Conservation (phyloP, 2,888 invertebrate species). For the Synergus gifuensis region DNA sequence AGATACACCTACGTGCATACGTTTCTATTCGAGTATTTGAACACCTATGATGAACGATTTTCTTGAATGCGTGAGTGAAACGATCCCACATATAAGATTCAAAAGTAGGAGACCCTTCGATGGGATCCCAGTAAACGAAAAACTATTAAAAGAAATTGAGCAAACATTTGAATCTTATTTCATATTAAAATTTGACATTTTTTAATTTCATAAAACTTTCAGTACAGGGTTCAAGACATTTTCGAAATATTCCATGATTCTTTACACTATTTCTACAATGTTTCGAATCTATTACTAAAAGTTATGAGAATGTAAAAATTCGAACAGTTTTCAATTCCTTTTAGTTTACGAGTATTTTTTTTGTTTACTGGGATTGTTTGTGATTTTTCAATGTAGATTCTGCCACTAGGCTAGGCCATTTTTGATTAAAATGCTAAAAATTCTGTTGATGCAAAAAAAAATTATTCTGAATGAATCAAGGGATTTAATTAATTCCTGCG, state of each 20-base stretch:
- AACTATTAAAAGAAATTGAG: neutral
- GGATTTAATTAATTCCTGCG: neutral
- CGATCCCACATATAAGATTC: slow-evolving; percentile 13
- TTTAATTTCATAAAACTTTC: neutral
- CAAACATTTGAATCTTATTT: neutral
- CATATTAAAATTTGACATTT: neutral
- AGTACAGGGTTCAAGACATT: too few relatives aligned
- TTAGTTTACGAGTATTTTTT: neutral
- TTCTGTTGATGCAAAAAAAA: neutral
- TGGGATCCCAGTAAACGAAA: neutral
- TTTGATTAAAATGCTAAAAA: neutral
- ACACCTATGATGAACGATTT: slow-evolving; percentile 11
- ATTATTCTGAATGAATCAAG: too few relatives aligned
- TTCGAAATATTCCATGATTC: too few relatives aligned
- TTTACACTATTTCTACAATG: too few relatives aligned
- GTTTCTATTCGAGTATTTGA: slow-evolving; percentile 25
- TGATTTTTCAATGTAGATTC: neutral
- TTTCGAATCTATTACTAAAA: too few relatives aligned
- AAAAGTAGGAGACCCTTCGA: neutral
- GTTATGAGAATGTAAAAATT: too few relatives aligned
- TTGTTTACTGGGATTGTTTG: neutral
- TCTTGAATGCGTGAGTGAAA: slow-evolving; percentile 31
- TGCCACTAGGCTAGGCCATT: neutral
- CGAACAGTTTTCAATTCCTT: neutral
- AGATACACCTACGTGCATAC: slow-evolving; percentile 15